Conservation (phyloP, 2,797 vertebrate species). For the Caiman crocodilus region DNA sequence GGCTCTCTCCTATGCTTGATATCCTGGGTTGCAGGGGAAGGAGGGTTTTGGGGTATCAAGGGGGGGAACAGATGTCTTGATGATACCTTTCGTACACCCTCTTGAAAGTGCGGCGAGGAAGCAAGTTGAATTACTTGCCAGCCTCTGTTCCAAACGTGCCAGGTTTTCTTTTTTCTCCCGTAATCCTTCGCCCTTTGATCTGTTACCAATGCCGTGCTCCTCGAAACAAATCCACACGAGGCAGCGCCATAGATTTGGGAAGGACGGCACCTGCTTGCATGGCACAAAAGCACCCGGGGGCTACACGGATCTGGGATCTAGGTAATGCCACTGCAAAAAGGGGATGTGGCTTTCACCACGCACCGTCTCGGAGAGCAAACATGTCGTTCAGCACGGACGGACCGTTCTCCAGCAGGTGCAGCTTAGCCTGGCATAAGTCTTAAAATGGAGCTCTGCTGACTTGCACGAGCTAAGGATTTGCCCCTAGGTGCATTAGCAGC, state of each 20-base stretch:
- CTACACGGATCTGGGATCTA: background rate
- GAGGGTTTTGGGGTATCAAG: background rate
- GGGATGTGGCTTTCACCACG: background rate
- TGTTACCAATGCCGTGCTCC: background rate
- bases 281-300: background rate
- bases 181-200: background rate
- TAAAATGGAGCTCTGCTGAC: background rate
- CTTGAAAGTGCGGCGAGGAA: background rate
- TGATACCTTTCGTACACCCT: background rate
- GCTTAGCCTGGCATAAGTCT: background rate
- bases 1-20: background rate
- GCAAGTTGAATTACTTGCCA: background rate
- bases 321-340: background rate
- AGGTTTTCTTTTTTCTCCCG: background rate
- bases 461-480: background rate
- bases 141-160: rapidly evolving
- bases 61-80: background rate
- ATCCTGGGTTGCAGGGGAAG: background rate
- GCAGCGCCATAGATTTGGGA: background rate
- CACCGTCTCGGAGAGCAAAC: background rate
- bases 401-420: background rate
- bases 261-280: rapidly evolving
- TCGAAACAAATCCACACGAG: rapidly evolving
- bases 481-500: background rate
- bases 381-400: background rate